A percentile compares a stretch with the other conserved stretches of the same genome.
These are phyloP conservation scores for Tigriopus japonicus DNA, from an alignment of 1,140 invertebrate genomes.

Conservation along the genomic window DNA sequence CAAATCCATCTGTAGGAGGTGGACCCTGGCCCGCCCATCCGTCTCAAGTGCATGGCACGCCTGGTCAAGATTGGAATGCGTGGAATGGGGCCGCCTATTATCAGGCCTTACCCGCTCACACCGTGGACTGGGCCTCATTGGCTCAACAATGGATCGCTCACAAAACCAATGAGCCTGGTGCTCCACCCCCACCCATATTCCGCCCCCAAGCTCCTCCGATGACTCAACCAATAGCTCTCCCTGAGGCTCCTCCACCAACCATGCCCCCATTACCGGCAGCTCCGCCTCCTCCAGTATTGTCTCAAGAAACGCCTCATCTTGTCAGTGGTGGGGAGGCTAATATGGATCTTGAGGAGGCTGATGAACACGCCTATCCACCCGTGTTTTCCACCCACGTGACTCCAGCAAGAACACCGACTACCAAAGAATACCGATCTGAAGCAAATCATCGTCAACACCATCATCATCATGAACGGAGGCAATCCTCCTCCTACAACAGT, in stretches of 20 bases:
- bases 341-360: slow-evolving; percentile 57
- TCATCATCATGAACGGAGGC: background rate
- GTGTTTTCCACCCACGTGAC: too few species aligned
- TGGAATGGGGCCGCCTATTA: background rate
- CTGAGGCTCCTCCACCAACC: slow-evolving; percentile 31
- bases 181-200: background rate
- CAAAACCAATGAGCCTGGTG: slow-evolving; percentile 42
- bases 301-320: slow-evolving; percentile 18
- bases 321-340: slow-evolving; percentile 51
- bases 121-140: slow-evolving; percentile 79
- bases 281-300: slow-evolving; percentile 23
- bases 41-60: too few species aligned
- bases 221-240: slow-evolving; percentile 27
- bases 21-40: too few species aligned
- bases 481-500: background rate
- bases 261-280: slow-evolving; percentile 26
- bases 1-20: too few species aligned
- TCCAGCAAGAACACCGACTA: too few species aligned
- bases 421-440: too few species aligned
- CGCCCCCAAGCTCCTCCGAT: slow-evolving; percentile 22
- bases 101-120: background rate
- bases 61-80: too few species aligned
- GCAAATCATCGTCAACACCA: background rate
- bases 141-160: slow-evolving; percentile 96
- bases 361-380: slow-evolving; percentile 27